Base-by-base conservation (phyloP, 2,888 invertebrate genomes). In the Sclerodermus sp. region DNA sequence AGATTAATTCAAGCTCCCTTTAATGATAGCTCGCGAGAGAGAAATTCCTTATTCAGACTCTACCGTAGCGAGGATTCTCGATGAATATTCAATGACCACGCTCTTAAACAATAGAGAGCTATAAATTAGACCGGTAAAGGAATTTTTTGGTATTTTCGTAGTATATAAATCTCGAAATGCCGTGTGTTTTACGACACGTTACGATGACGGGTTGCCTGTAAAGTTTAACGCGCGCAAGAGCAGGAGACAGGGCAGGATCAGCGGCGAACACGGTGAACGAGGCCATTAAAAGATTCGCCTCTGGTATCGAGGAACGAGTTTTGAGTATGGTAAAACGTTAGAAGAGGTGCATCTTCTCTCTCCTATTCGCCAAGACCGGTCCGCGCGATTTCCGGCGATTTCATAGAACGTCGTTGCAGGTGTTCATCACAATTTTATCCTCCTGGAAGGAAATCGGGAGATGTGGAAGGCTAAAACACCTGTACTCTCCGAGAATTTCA, bases 231-330 rank as follows among this genome's bases (percentile, higher is more conserved):
- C 42, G 37, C 39, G 15, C 36, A 38, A 46, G 48, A 38, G 50
- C 55, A 53, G 34, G 34, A 30, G 44, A 40, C n/a, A 31, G 30
- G 34, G 43, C 38, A 45, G 49, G 14, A 13, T 15, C 32, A 3
- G 23, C 23, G 23, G 3, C 46, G 45, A 49, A 50, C 39, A 38
- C 49, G 43, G 47, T 29, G 45, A 55, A 60, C 58, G 51, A 65
- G 61, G 55, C 53, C 58, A 54, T 56, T 58, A 58, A 23, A 62
- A 51, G 58, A 62, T 54, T 52, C 53, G 49, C 47, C 52, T 47
- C 48, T 42, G 50, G 53, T 60, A 53, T 45, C 45, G 47, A 47
- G 48, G 50, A 64, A 62, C 60, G 57, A 53, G 60, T 64, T 64
- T 52, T 39, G 17, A 51, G 41, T 50, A 42, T 46, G 47, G 34